Conservation (phyloP, 2,113 vertebrate genomes). For the Fregata magnificens region DNA sequence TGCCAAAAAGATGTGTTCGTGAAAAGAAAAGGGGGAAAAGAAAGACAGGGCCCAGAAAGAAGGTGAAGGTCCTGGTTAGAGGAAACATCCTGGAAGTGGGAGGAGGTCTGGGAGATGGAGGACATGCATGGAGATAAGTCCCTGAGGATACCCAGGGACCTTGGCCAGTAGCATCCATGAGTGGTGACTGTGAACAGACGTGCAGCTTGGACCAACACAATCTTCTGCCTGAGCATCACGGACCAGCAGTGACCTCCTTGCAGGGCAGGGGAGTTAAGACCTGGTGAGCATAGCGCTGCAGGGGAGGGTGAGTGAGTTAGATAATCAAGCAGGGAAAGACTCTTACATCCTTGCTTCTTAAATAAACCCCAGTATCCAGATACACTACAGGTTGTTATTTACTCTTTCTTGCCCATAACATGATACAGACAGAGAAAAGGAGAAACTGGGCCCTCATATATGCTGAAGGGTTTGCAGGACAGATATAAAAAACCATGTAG, state of each 20-base stretch:
- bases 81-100: not conserved
- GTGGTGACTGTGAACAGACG: not conserved
- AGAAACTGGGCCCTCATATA: not conserved
- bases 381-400: not conserved
- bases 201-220: rapidly evolving
- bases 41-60: not conserved
- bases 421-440: not conserved
- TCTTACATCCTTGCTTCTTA: not conserved
- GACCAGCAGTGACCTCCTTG: not conserved
- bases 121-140: not conserved
- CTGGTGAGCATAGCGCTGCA: not conserved
- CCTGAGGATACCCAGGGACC: not conserved
- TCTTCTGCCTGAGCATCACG: not conserved
- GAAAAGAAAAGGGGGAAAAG: not conserved
- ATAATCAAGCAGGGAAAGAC: not conserved
- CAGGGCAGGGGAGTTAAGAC: not conserved
- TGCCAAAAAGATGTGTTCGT: not conserved
- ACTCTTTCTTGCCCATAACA: not conserved
- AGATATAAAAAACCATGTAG: not conserved
- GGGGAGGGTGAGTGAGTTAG: too few species aligned
- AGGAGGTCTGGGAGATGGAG: not conserved
- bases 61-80: not conserved
- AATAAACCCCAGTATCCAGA: not conserved
- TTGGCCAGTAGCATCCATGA: rapidly evolving
- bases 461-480: not conserved